Conservation (phyloP, 2,888 invertebrate species). For the Andricus quercusramuli region DNA sequence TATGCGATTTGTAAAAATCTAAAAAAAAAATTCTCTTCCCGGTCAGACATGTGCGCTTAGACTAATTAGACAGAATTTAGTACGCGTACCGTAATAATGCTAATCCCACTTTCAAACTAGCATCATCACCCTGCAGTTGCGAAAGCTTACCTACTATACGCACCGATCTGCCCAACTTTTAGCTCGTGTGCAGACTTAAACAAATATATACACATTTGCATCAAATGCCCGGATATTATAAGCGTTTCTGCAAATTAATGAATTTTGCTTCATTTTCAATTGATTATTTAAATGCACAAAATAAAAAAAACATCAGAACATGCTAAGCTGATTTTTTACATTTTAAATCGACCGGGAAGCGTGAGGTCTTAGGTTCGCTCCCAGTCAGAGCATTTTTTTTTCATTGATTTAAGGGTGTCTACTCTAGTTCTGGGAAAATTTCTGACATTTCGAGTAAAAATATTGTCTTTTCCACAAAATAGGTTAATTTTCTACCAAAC, state of each 20-base stretch:
- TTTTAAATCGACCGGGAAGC: too few species aligned
- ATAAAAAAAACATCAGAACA: background rate
- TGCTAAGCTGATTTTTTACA: too few species aligned
- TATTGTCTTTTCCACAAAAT: too few species aligned
- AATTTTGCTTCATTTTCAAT: background rate
- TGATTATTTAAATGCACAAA: background rate
- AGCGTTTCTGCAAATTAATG: background rate
- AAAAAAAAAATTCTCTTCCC: background rate
- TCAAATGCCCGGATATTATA: background rate
- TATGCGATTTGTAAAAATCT: too few species aligned
- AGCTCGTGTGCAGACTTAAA: background rate
- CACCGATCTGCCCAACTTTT: background rate
- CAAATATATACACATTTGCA: background rate
- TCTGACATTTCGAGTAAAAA: too few species aligned
- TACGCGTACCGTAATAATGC: constrained; percentile 65
- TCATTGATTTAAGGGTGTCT: too few species aligned
- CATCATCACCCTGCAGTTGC: constrained; percentile 36
- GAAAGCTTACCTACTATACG: constrained; percentile 25
- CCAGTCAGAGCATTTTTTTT: too few species aligned
- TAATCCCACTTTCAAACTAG: constrained; percentile 64
- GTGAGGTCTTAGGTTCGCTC: too few species aligned
- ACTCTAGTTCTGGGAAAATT: too few species aligned
- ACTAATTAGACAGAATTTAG: constrained; percentile 69
- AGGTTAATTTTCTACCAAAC: too few species aligned
- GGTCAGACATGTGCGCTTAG: constrained; percentile 46